Percentiles rank a stretch among this genome's conserved stretches.
Evolutionary conservation across 2,797 vertebrate species (phyloP).

Genomic region (Anolis apletophallus): DNA sequence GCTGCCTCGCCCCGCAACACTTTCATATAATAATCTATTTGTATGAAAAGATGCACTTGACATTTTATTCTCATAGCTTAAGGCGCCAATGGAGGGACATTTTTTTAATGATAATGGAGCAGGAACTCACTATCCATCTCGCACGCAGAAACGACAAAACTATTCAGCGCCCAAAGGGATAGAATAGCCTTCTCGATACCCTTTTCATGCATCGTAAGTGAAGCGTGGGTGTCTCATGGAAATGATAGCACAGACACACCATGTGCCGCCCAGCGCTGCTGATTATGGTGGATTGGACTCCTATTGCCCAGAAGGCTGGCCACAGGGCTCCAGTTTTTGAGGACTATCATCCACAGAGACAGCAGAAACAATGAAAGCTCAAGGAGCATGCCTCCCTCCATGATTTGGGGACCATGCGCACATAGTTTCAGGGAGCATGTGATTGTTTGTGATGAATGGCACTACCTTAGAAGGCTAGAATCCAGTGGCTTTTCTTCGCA

Average conservation of each 20-base stretch:
- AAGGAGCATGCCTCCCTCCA: not conserved
- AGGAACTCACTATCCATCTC: not conserved
- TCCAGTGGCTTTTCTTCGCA: too few relatives aligned
- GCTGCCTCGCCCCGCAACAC: slow-evolving; percentile 39
- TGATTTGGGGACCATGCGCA: not conserved
- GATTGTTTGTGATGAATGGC: not conserved
- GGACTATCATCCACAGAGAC: not conserved
- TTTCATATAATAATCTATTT: slow-evolving; percentile 51
- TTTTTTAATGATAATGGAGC: not conserved
- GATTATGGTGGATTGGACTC: not conserved
- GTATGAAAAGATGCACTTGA: slow-evolving; percentile 47
- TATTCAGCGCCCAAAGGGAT: not conserved
- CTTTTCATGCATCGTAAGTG: not conserved
- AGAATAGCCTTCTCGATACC: not conserved
- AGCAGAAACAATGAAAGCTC: too few relatives aligned
- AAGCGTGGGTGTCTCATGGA: not conserved
- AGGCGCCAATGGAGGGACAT: not conserved
- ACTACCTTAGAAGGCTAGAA: too few relatives aligned
- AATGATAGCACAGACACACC: not conserved
- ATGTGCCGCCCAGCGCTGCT: not conserved
- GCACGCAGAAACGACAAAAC: not conserved
- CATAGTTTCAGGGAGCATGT: not conserved
- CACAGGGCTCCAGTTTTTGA: not conserved
- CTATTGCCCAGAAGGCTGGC: not conserved
- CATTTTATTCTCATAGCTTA: slow-evolving; percentile 15